Evolutionary conservation across 1,140 invertebrate genomes (phyloP).

Genomic region (Lethocerus indicus): DNA sequence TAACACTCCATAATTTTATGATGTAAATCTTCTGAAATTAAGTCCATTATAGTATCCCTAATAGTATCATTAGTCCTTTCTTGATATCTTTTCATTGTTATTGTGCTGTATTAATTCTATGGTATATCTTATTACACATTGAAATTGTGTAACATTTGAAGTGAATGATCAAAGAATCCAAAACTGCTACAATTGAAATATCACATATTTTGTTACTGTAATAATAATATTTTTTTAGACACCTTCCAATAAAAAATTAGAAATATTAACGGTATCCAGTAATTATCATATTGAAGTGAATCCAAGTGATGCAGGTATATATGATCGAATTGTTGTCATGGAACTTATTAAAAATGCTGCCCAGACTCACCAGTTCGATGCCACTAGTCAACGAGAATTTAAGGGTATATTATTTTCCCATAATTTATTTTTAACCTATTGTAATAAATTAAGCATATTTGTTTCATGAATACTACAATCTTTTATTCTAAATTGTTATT

Average conservation of each 20-base stretch:
- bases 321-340: slow-evolving; percentile 93
- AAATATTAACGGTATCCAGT: slow-evolving; percentile 85
- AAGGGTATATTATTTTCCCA: slow-evolving; percentile 48
- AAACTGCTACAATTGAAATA: neutral
- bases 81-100: no score
- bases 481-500: no score
- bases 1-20: no score
- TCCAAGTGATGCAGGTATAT: slow-evolving; percentile 93
- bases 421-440: neutral
- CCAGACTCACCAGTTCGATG: slow-evolving; percentile 86
- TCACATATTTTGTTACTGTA: neutral
- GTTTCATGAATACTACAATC: no score
- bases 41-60: no score
- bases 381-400: slow-evolving; percentile 71
- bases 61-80: no score
- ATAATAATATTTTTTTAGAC: slow-evolving; percentile 37
- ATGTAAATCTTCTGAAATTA: no score
- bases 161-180: neutral
- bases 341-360: slow-evolving; percentile 95
- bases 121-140: neutral
- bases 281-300: slow-evolving; percentile 98
- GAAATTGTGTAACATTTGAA: neutral
- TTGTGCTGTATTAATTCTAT: no score
- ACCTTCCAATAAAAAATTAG: slow-evolving; percentile 94
- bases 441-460: no score